Evolutionary conservation across 2,797 vertebrate genomes (phyloP), one percentile per base, ranked within the genome.

Genomic region (Bufotes viridis): DNA sequence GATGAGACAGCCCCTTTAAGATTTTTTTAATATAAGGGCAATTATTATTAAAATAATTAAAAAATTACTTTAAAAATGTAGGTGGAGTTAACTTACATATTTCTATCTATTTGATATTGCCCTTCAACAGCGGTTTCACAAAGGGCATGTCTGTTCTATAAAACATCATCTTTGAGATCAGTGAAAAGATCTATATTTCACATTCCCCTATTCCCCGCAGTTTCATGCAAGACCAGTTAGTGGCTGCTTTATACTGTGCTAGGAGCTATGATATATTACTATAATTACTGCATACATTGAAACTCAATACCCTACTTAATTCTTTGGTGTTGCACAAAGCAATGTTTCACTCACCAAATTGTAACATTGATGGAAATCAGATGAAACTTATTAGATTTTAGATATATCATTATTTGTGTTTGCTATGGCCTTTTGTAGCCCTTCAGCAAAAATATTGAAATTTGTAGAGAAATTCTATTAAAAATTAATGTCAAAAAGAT

Each of bases 401-500:
- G 72, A 83, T 67, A 87, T 83, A 83, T 87, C 69, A 87, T 87
- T 87, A 82, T 82, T 87, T 80, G 26, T 79, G 24, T 78, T 86
- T 67, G 55, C 78, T 80, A 1, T 70, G 42, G 69, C 57, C 72
- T 72, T 14, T 11, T 81, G 58, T 49, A 60, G 78, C 85, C 85
- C 65, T 75, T 81, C 2, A 74, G 85, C 61, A 75, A 81, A 87
- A 74, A 49, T 26, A 17, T 69, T 72, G n/a, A 74, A 60, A 55
- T 80, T 14, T 60, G 74, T 12, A 78, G 49, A 70, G 70, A 12
- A 70, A 24, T 82, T 82, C 63, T 70, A 70, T 83, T 34, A 83
- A 83, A 81, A 49, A 81, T 81, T 65, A 1, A 83, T 83, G 81
- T 57, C 29, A 29, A 69, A 82, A 51, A 61, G 14, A 69, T 24